Percentiles rank a stretch among this genome's conserved stretches.
These are phyloP conservation scores for Sternarchorhynchus goeldii DNA, from an alignment of 2,797 vertebrate genomes.

Conservation along the genomic window DNA sequence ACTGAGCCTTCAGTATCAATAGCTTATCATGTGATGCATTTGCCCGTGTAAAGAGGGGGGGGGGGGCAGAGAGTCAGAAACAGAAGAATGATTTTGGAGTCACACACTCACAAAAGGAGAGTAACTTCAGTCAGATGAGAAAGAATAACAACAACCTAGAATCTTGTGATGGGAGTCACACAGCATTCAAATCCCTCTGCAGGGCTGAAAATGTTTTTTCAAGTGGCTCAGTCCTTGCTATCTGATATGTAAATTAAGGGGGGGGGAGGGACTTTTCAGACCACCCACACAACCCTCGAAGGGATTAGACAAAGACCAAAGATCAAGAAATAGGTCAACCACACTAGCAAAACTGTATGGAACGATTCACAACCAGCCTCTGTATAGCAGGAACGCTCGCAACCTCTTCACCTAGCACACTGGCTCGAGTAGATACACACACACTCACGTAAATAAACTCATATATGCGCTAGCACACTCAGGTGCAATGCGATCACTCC, in stretches of 20 bases:
- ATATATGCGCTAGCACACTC: slow-evolving; percentile 4
- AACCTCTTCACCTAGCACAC: not conserved
- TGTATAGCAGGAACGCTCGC: slow-evolving; percentile 20
- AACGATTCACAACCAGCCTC: slow-evolving; percentile 29
- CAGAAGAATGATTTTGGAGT: not conserved
- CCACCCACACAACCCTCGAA: slow-evolving; percentile 47
- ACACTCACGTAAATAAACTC: slow-evolving; percentile 30
- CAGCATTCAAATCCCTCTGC: slow-evolving; percentile 72
- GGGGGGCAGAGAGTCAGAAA: not conserved
- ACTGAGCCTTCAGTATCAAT: slow-evolving; percentile 57
- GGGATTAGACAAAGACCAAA: slow-evolving; percentile 81
- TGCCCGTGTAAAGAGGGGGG: not conserved
- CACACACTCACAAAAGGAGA: slow-evolving; percentile 35
- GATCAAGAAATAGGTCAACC: slow-evolving; percentile 82
- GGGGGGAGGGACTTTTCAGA: slow-evolving; percentile 42
- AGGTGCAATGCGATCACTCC: slow-evolving; percentile 42
- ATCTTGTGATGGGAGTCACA: slow-evolving; percentile 69
- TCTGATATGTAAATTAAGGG: slow-evolving; percentile 79
- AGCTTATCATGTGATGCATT: slow-evolving; percentile 9
- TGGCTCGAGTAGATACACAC: slow-evolving; percentile 51
- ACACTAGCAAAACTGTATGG: slow-evolving; percentile 62
- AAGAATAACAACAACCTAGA: slow-evolving; percentile 50
- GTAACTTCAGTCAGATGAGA: slow-evolving; percentile 25
- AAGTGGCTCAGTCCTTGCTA: slow-evolving; percentile 70
- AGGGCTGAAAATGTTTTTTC: slow-evolving; percentile 60